Conservation (phyloP, 2,113 vertebrate genomes). For the Centrocercus urophasianus region DNA sequence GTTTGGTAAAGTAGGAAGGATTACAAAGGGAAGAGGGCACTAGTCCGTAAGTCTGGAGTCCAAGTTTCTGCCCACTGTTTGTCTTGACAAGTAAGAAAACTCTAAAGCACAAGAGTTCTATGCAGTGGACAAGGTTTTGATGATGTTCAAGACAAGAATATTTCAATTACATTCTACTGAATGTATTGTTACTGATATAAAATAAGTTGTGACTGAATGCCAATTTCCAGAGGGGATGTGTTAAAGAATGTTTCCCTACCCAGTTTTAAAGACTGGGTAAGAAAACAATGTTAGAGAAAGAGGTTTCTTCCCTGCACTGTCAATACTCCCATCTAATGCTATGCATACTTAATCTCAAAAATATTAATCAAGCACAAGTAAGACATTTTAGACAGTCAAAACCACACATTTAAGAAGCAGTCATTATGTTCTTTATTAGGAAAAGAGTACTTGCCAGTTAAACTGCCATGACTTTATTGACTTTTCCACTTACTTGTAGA, state of each 20-base stretch:
- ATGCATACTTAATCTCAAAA: background rate
- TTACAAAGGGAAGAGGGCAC: background rate
- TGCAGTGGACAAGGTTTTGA: background rate
- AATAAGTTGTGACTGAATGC: background rate
- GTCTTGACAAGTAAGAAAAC: background rate
- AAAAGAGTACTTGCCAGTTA: conserved; percentile 26
- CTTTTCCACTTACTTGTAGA: background rate
- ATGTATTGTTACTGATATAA: background rate
- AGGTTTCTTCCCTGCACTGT: background rate
- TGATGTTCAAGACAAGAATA: background rate
- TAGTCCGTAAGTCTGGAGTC: background rate
- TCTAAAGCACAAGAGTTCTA: background rate
- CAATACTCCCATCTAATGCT: background rate
- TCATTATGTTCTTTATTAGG: conserved; percentile 60
- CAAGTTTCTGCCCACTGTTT: background rate
- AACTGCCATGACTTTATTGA: conserved; percentile 19
- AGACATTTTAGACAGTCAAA: conserved; percentile 13
- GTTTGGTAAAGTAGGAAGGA: background rate
- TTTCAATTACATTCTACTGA: background rate
- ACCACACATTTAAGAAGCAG: conserved; percentile 51
- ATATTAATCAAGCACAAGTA: conserved; percentile 1
- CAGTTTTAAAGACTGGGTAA: background rate
- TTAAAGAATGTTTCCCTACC: background rate
- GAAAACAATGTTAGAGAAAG: background rate
- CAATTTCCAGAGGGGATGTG: conserved; percentile 7